Conservation (phyloP, 2,113 vertebrate species). For the Athene noctua region DNA sequence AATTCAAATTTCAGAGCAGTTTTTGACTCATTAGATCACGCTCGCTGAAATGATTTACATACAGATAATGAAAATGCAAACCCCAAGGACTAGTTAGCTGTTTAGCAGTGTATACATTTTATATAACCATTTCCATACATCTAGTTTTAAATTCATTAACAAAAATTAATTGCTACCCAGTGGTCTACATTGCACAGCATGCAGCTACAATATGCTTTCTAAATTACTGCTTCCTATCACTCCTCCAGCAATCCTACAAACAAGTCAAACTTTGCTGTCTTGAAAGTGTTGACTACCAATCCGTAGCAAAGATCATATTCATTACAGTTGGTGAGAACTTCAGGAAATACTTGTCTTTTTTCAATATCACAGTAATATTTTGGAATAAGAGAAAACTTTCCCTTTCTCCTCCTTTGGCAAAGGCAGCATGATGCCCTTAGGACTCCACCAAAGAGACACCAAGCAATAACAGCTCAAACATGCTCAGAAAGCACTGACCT, state of each 20-base stretch:
- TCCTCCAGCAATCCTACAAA: neutral
- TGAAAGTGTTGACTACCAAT: slow-evolving; percentile 12
- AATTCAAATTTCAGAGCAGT: slow-evolving; percentile 17
- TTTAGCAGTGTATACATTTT: slow-evolving; percentile 78
- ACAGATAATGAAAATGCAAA: slow-evolving; percentile 71
- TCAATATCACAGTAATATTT: neutral
- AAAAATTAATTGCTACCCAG: slow-evolving; percentile 74
- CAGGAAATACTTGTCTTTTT: slow-evolving; percentile 28
- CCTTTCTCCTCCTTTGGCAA: neutral
- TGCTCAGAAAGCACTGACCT: neutral
- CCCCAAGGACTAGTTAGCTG: slow-evolving; percentile 79
- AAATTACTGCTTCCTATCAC: slow-evolving; percentile 68
- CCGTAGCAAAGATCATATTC: slow-evolving; percentile 4
- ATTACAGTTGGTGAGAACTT: slow-evolving; percentile 16
- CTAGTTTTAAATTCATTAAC: slow-evolving; percentile 80
- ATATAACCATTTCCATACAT: slow-evolving; percentile 74
- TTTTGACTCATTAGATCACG: slow-evolving; percentile 72
- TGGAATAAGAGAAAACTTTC: neutral
- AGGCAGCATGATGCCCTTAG: neutral
- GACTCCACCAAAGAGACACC: neutral
- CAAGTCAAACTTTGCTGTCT: slow-evolving; percentile 48
- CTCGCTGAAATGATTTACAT: slow-evolving; percentile 74
- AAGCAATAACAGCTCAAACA: neutral
- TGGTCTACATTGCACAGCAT: slow-evolving; percentile 18
- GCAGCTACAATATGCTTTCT: slow-evolving; percentile 16